Evolutionary conservation across 2,888 invertebrate species (phyloP).

Genomic region (Campoplex capitator): DNA sequence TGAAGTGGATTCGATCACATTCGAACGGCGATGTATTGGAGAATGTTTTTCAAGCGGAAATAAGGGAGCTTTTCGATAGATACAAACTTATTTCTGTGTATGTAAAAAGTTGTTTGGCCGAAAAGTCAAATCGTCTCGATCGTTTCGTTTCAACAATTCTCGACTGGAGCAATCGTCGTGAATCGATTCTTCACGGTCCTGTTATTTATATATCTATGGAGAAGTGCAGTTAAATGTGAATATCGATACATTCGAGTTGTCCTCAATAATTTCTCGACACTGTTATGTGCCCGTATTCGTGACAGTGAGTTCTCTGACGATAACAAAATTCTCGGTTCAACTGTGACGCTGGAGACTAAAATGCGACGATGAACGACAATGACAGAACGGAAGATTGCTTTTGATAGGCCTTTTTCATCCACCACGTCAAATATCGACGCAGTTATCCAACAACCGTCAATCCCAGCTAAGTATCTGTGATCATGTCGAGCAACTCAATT

Average conservation of each 20-base stretch:
- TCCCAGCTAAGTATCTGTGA: background rate
- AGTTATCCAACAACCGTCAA: background rate
- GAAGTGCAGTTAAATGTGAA: background rate
- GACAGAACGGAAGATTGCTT: background rate
- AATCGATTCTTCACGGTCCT: constrained; percentile 15
- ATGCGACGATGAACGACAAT: background rate
- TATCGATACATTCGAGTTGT: background rate
- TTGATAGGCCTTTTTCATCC: background rate
- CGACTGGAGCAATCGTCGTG: constrained; percentile 1
- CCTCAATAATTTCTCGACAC: background rate
- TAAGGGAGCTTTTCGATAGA: constrained; percentile 14
- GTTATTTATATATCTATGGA: background rate
- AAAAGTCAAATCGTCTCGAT: constrained; percentile 19
- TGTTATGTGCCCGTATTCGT: constrained; percentile 23
- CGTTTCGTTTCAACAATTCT: background rate
- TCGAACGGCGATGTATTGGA: constrained; percentile 30
- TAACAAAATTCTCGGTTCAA: constrained; percentile 34
- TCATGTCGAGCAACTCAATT: background rate
- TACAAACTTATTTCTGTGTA: background rate
- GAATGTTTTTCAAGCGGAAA: constrained; percentile 42
- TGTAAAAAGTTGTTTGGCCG: constrained; percentile 12
- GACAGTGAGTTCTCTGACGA: constrained; percentile 20
- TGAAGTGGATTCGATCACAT: constrained; percentile 40
- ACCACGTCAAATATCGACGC: background rate
- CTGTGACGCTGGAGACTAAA: constrained; percentile 19